Evolutionary conservation across 2,113 vertebrate genomes (phyloP).

Genomic region (Otolemur garnettii): DNA sequence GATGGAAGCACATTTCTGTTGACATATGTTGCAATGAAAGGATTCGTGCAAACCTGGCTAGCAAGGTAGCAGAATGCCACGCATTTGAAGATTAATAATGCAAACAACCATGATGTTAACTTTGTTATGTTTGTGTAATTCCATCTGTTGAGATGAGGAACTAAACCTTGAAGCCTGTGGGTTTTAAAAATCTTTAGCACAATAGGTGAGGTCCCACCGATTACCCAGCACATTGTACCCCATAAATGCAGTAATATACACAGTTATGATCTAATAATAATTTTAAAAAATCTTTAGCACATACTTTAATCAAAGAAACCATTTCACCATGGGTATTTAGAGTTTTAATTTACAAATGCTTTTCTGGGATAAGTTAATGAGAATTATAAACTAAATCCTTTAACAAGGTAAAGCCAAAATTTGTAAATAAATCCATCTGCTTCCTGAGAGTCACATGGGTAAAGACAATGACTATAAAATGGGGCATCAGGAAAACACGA

Average conservation of each 20-base stretch:
- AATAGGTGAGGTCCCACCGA: neutral
- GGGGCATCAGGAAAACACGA: slow-evolving; percentile 54
- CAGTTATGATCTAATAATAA: too few relatives aligned
- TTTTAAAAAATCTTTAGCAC: slow-evolving; percentile 36
- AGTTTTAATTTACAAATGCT: slow-evolving; percentile 60
- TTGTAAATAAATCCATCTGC: slow-evolving; percentile 27
- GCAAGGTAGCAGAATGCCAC: slow-evolving; percentile 80
- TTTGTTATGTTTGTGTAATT: slow-evolving; percentile 79
- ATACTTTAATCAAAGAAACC: slow-evolving; percentile 55
- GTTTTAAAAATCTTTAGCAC: slow-evolving; percentile 48
- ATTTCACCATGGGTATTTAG: slow-evolving; percentile 67
- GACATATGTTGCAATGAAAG: slow-evolving; percentile 90
- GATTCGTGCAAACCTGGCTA: slow-evolving; percentile 86
- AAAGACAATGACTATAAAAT: slow-evolving; percentile 32
- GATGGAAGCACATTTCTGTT: slow-evolving; percentile 91
- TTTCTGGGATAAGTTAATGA: slow-evolving; percentile 38
- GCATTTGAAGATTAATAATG: slow-evolving; percentile 86
- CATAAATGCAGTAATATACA: too few relatives aligned
- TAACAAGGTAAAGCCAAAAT: slow-evolving; percentile 21
- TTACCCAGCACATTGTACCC: too few relatives aligned
- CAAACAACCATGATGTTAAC: slow-evolving; percentile 83
- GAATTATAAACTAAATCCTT: slow-evolving; percentile 56
- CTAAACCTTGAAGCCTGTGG: neutral
- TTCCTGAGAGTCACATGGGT: neutral
- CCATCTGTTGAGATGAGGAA: slow-evolving; percentile 84